Percentiles rank a stretch among this genome's conserved stretches.
phyloP scores from a whole-genome alignment of 2,888 invertebrate species.

The Yponomeuta cagnagella region DNA sequence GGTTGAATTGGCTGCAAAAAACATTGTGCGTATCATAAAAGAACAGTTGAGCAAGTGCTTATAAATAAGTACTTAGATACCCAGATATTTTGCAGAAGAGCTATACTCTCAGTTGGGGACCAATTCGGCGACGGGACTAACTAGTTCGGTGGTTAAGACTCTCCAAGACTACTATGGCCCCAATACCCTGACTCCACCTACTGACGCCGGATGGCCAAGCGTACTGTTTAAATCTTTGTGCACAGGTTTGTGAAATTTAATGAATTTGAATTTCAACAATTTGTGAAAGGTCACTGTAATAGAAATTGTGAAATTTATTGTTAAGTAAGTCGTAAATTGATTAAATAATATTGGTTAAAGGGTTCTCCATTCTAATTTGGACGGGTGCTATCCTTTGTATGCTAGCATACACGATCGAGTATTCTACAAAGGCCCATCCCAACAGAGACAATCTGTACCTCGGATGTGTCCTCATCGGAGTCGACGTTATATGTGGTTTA shows the following conservation, averaged over 20 bases:
- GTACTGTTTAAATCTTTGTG: conserved; percentile 67
- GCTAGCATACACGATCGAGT: conserved; percentile 72
- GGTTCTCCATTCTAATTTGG: conserved; percentile 89
- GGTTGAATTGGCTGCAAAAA: too few relatives aligned
- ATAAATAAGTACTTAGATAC: too few relatives aligned
- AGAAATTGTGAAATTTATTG: background rate
- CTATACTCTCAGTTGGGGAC: conserved; percentile 46
- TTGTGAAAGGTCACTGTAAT: background rate
- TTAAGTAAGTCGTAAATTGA: too few relatives aligned
- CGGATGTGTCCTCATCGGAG: conserved; percentile 93
- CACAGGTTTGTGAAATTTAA: conserved; percentile 40
- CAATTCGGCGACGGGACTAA: conserved; percentile 74
- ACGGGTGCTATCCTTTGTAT: conserved; percentile 83
- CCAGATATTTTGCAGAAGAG: conserved; percentile 33
- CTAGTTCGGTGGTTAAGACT: conserved; percentile 71
- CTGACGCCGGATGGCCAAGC: conserved; percentile 82
- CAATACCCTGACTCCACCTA: conserved; percentile 84
- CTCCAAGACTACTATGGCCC: conserved; percentile 78
- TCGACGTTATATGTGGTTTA: conserved; percentile 96
- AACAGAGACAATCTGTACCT: conserved; percentile 96
- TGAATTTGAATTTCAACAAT: too few relatives aligned
- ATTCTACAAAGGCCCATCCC: conserved; percentile 90
- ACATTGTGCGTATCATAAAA: too few relatives aligned
- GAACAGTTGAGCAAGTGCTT: too few relatives aligned
- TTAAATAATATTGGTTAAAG: conserved; percentile 47